Evolutionary conservation across 2,113 vertebrate species (phyloP), one percentile per base, ranked within the genome.

Genomic region (Syngnathus typhle): DNA sequence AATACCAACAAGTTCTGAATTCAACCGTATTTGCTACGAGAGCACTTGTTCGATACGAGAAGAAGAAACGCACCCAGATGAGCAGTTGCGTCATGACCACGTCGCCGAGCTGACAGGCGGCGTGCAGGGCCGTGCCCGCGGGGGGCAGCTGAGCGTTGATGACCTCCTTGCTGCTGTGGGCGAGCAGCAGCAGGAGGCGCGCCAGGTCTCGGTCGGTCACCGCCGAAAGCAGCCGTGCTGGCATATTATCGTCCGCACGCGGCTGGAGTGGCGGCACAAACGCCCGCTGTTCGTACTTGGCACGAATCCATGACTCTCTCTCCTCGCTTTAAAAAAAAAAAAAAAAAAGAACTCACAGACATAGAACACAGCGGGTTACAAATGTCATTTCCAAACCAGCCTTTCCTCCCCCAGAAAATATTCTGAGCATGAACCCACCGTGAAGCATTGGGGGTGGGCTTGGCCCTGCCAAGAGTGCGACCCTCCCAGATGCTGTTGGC

Each of bases 1-100:
- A 43, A 43, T 5, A 47, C 4, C 16, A 47, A 6, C 12, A 5
- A 13, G 15, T 16, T 47, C 13, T 13, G 11, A 47, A 4, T 47
- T 47, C 15, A 41, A 32, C 27, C 27, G 27, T 32, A 32, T 32
- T 32, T 32, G 27, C 27, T 32, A 32, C 27, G 27, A 32, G 27
- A 32, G 27, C 27, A 32, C 27, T 32, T 32, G 27, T 32, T 32
- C 27, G 27, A 32, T 32, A 32, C 27, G 27, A 58, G 23, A 41
- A 2, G 9, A 21, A 2, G 59, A 39, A 13, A 69, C 94, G 1
- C 85, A 98, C 96, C 96, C 96, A 98, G 77, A 98, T 77, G 64
- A 98, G 92, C 80, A 98, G 93, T 80, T 98, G 96, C 11, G 96
- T 97, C 91, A 98, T 93, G 66, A 98, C 96, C 0, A 94, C 95